Base-by-base conservation (phyloP, 1,140 invertebrate genomes). In the Hylaeus volcanicus region DNA sequence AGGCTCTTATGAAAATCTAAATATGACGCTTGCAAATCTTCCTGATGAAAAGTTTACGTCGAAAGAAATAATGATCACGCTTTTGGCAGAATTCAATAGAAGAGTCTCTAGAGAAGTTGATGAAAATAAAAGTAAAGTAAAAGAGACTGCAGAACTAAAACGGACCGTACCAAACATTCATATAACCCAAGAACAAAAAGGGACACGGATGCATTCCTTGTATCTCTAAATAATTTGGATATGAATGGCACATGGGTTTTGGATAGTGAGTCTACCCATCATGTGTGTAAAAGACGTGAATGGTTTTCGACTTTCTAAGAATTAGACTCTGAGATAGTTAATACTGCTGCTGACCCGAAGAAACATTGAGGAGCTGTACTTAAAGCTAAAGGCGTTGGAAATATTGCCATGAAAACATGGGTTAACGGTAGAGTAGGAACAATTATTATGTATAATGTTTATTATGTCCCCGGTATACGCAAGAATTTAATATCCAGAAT, bases 11-110 rank as follows among this genome's bases (percentile, higher is more conserved):
- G 65, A 82, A 1, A 69, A 60, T 1, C 3, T 74, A 1, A 79
- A 74, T 4, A 79, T 79, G 65, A 6, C 64, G 0, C 12, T 82
- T 11, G 75, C 69, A 1, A 69, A 15, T 15, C 37, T 82, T 4
- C 53, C 61, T 2, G 70, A 82, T 55, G 71, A 82, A 0, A 79
- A 69, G 12, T 82, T 79, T n/a, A 82, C 55, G 0, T 82, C 71
- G 3, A 1, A 56, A 9, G 76, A 82, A 26, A 9, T 79, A 4
- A 79, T 63, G 41, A 70, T 64, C n/a, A n/a, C 73, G 1, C 2
- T 79, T 1, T 74, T 82, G 8, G 15, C 63, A 1, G 75, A 82
- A n/a, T 79, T 69, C 0, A 63, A 82, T n/a, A 63, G 48, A 64
- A 48, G 81, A 6, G 3, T 8, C 41, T 41, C 45, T 1, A 82